Evolutionary conservation across 2,113 vertebrate species (phyloP), one percentile per base, ranked within the genome.

Genomic region (Zapus hudsonius): DNA sequence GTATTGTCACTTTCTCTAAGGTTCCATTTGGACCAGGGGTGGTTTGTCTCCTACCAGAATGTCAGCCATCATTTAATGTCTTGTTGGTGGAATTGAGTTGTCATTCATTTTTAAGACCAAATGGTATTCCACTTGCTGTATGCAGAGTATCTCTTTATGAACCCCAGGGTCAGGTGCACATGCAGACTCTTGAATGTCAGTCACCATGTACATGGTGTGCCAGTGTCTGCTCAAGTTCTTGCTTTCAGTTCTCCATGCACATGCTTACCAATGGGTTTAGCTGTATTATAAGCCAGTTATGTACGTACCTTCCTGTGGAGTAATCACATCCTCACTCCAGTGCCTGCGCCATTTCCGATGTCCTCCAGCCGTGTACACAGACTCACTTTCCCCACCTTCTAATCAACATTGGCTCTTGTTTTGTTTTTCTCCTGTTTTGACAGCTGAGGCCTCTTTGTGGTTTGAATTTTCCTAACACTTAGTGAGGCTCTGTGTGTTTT

Each of bases 261-360:
- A 29, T 52, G 33, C 0, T 7, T 69, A n/a, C 9, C 70, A 55
- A 31, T 81, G 31, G 6, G 72, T 47, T 57, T 25, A 25, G n/a
- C 17, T 72, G 7, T 3, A 52, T 29, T 20, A 29, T 25, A n/a
- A 38, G 4, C 2, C 33, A n/a, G 22, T 64, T 85, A 7, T 25
- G 12, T 33, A 72, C 40, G 47, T 69, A 59, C 36, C 13, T 64
- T 63, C 44, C n/a, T 29, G 20, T 7, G 19, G 6, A 52, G 66
- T 0, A 17, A 40, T 23, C 3, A 5, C 31, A 12, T 7, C 4
- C 44, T 22, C 81, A 64, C 16, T 7, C 15, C 8, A 47, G 8
- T 36, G 7, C n/a, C 84, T 75, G 22, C 1, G 27, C 9, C 9
- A 40, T 64, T 75, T 29, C 64, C 9, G 20, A 52, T 42, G 85